Evolutionary conservation across 2,888 invertebrate species (phyloP), one percentile per base, ranked within the genome.

Genomic region (Cacoxenus indagator): DNA sequence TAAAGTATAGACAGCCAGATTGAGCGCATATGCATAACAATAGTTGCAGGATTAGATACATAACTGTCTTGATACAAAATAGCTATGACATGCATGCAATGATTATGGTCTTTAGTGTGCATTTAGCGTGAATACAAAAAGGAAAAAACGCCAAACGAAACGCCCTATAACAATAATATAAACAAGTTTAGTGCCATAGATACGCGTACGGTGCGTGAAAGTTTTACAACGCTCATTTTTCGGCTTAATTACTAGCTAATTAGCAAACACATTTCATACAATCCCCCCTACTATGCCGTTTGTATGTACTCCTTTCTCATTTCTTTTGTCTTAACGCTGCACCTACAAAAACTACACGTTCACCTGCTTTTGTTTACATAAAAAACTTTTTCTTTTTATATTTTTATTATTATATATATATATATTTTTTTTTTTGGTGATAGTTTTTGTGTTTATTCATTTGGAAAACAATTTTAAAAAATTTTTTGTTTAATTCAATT

Each of bases 391-490:
- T 48, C 46, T 46, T 14, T 54, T 55, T 27, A 29, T 8, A 31
- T n/a, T 59, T 31, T 48, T 46, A 17, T 27, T 51, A 24, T 43
- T 64, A 4, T 2, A 9, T 26, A 22, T 54, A n/a, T n/a, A n/a
- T n/a, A n/a, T n/a, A n/a, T n/a, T n/a, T n/a, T n/a, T n/a, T n/a
- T n/a, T n/a, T n/a, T n/a, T n/a, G n/a, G n/a, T n/a, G n/a, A n/a
- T n/a, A n/a, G n/a, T n/a, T n/a, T 65, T 67, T 54, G 19, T 67
- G 67, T 62, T 62, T 62, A 26, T 27, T 67, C 67, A 51, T 67
- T 67, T 59, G 59, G 65, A 57, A 66, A 37, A 37, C 8, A 1
- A 37, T 11, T 11, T 14, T 11, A 37, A 37, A 37, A 37, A 37
- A 37, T n/a, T n/a, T n/a, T n/a, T 37, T 11, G 14, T 11, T 11